Evolutionary conservation across 2,888 invertebrate genomes (phyloP), one percentile per base, ranked within the genome.

Genomic region (Parnassius orleans): DNA sequence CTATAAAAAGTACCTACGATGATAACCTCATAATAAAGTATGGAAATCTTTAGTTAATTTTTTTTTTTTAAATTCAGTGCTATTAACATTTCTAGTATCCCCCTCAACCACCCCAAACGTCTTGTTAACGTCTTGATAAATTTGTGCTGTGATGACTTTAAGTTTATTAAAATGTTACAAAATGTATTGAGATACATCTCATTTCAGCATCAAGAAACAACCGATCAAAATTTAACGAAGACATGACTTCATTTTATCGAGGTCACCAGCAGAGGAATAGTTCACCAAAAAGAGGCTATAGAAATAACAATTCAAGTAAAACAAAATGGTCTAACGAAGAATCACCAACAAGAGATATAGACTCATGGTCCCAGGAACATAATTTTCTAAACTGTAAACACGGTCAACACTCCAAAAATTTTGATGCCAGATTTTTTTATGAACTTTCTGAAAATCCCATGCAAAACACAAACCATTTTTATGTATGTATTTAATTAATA

Each of bases 161-260:
- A 33, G 5, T 33, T 5, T 33, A 7, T 33, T 7, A 7, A 33
- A 33, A 33, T 33, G 7, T 33, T 33, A 33, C 7, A 33, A 7
- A 33, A 7, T 33, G 5, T 7, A 33, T 33, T 33, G 33, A 33
- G 5, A 33, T 33, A 33, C 7, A 33, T 7, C 7, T 7, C 7
- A 33, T 33, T 33, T 5, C 60, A 55, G 60, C 55, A n/a, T 60
- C 60, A 50, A 19, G n/a, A 14, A 44, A 10, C 24, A 60, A 55
- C 33, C n/a, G 46, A 11, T 47, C 15, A 12, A 57, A 42, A 42
- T 47, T 47, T 2, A 52, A 56, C 41, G 47, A 57, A n/a, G 47
- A 47, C 47, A 33, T 61, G 2, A 53, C 56, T n/a, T 9, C 48
- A 14, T 61, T 53, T 12, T 61, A 61, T 47, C 61, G 52, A 44